Evolutionary conservation across 2,888 invertebrate genomes (phyloP).

Genomic region (Eilema sororculum): DNA sequence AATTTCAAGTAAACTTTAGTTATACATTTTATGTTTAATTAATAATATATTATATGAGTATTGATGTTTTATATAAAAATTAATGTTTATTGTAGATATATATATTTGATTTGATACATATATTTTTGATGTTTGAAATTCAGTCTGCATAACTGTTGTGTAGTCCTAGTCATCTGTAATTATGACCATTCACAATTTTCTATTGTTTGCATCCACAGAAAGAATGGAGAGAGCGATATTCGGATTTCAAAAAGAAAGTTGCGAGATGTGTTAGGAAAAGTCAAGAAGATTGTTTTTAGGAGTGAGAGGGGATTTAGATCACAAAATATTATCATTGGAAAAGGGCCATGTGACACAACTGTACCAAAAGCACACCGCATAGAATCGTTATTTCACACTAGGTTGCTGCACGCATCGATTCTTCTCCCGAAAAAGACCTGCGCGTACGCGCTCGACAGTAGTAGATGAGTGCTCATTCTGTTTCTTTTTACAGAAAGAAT

Average conservation of each 20-base stretch:
- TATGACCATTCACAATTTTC: conserved; percentile 49
- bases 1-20: background rate
- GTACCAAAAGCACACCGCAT: conserved; percentile 59
- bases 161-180: conserved; percentile 32
- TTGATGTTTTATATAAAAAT: background rate
- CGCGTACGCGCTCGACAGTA: conserved; percentile 71
- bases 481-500: conserved; percentile 95
- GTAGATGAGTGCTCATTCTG: conserved; percentile 83
- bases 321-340: conserved; percentile 74
- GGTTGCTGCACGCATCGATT: conserved; percentile 63
- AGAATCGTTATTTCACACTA: conserved; percentile 60
- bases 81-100: background rate
- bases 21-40: background rate
- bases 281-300: conserved; percentile 98
- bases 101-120: too few relatives aligned
- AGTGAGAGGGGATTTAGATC: conserved; percentile 72
- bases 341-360: conserved; percentile 75
- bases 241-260: conserved; percentile 99
- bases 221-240: conserved; percentile 99
- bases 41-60: background rate
- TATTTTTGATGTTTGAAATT: background rate
- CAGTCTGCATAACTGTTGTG: background rate
- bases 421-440: conserved; percentile 54
- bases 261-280: conserved; percentile 99
- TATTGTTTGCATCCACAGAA: conserved; percentile 90